These are phyloP conservation scores for Anthopleura sola DNA, from an alignment of 64 coral and sea anemone genomes.

Conservation along the genomic window DNA sequence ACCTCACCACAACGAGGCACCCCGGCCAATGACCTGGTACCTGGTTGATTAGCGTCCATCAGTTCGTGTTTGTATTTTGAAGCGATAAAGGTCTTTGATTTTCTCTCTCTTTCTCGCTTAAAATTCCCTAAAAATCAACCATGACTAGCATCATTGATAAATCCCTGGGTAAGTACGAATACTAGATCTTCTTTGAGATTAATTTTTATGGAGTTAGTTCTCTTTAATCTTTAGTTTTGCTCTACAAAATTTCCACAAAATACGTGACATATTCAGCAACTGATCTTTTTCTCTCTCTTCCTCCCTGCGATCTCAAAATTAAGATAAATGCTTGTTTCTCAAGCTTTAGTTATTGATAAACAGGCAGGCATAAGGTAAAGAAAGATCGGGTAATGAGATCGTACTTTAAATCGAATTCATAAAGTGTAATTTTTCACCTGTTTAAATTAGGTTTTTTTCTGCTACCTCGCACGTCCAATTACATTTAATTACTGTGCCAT, in stretches of 20 bases:
- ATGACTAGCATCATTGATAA: conserved; percentile 30
- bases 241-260: neutral
- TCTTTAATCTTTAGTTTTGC: neutral
- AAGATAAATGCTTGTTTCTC: neutral
- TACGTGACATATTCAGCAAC: too few species aligned
- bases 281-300: neutral
- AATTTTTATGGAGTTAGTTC: neutral
- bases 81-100: neutral
- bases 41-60: neutral
- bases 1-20: neutral
- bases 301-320: neutral
- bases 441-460: neutral
- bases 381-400: neutral
- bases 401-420: neutral
- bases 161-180: conserved; percentile 3
- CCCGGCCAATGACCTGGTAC: neutral
- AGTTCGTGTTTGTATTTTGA: neutral
- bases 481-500: neutral
- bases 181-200: neutral
- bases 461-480: neutral
- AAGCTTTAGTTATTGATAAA: neutral
- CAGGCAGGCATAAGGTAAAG: neutral
- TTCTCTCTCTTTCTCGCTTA: neutral
- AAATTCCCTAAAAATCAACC: neutral
- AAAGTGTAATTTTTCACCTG: neutral